Base-by-base conservation (phyloP, 1,140 invertebrate species). In the Drosophila tristis region DNA sequence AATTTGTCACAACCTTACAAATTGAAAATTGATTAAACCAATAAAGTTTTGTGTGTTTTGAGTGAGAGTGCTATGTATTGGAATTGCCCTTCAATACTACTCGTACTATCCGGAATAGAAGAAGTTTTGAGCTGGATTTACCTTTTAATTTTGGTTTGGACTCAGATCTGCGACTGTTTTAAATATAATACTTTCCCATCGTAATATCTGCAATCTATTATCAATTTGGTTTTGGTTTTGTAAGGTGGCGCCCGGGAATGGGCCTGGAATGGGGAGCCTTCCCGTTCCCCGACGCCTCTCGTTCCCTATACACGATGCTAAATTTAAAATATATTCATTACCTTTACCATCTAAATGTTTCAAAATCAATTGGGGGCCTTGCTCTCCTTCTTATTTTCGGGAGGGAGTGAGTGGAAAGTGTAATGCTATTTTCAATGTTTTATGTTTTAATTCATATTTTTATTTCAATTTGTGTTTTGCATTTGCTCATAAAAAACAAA, bases 1-100 rank as follows among this genome's bases (percentile, higher is more conserved):
- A 91, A 91, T 89, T 91, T 91, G 86, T 91, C 90, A 91, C 90
- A 91, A 91, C 90, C 90, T 91, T 91, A 91, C 90, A 91, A 91
- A 90, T 91, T 91, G 90, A 90, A 91, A 91, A 91, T 90, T 82
- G 80, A 90, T 86, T 80, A 82, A 86, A 79, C 75, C 81, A 90
- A 90, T 80, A 90, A 58, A 76, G 35, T 39, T 39, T 77, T 71
- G 49, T 29, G 64, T 65, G 78, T 67, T 78, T 78, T 75, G 55
- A 63, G 74, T 68, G 31, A 20, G n/a, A 57, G 48, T 70, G 51
- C 71, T 79, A 67, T 16, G 16, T 16, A 16, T 76, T 77, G 51
- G 78, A 82, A 74, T 74, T 90, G 79, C 51, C 51, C 49, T 63
- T 73, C 58, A 54, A 66, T 79, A 68, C 44, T 61, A 54, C 51